Percentiles rank a stretch among this genome's conserved stretches.
These are phyloP conservation scores for Asbolus verrucosus DNA, from an alignment of 1,140 invertebrate species.

Conservation along the genomic window DNA sequence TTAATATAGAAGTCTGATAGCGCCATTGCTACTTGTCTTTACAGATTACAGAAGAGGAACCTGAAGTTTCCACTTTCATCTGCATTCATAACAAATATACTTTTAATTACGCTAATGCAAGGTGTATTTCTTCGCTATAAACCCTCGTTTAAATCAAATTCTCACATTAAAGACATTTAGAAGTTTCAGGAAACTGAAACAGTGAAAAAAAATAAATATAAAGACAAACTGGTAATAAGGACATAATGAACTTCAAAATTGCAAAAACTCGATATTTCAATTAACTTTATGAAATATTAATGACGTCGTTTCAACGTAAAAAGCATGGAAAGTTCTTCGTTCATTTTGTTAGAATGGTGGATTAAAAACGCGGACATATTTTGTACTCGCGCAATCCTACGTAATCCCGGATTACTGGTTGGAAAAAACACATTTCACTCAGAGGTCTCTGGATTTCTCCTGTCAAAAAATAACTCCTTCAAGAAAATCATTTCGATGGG, in stretches of 20 bases:
- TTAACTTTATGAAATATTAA: slow-evolving; percentile 37
- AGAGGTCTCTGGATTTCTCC: slow-evolving; percentile 20
- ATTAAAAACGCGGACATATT: slow-evolving; percentile 47
- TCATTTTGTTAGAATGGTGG: slow-evolving; percentile 37
- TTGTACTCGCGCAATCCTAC: slow-evolving; percentile 45
- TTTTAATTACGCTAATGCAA: slow-evolving; percentile 7
- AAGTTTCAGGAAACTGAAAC: too few relatives aligned
- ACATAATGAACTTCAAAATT: too few relatives aligned
- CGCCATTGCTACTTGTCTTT: slow-evolving; percentile 37
- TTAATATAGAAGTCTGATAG: slow-evolving; percentile 8
- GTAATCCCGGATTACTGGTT: slow-evolving; percentile 45
- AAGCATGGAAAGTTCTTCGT: slow-evolving; percentile 29
- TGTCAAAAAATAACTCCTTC: slow-evolving; percentile 37
- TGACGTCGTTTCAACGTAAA: slow-evolving; percentile 15
- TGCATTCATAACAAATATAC: background rate
- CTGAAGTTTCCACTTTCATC: background rate
- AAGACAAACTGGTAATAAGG: slow-evolving; percentile 1
- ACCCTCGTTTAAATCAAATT: too few relatives aligned
- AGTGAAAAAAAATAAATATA: slow-evolving; percentile 8
- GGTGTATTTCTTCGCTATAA: background rate
- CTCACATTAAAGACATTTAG: too few relatives aligned
- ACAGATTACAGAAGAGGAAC: slow-evolving; percentile 29
- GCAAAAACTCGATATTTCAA: slow-evolving; percentile 31
- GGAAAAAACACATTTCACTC: slow-evolving; percentile 37
- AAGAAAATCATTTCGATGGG: slow-evolving; percentile 30